Base-by-base conservation (phyloP, 2,113 vertebrate genomes). In the Crotalus viridis region DNA sequence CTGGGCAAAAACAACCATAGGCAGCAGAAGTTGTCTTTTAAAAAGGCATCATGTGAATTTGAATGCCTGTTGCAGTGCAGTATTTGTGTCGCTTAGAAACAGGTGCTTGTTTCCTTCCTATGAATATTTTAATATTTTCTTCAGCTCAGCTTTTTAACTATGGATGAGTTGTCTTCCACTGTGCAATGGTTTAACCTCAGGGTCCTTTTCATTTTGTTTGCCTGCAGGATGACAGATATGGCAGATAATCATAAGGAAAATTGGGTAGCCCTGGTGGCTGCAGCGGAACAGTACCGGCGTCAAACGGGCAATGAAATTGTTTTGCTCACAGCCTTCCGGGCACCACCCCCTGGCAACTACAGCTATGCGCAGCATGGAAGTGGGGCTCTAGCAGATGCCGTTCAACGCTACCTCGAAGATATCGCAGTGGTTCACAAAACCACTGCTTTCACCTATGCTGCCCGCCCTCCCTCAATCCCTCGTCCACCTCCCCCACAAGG, bases 371-470 rank as follows among this genome's bases (percentile, higher is more conserved):
- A 98, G 3, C 98, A 98, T 88, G 99, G 99, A 13, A 98, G 98
- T 0, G 98, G 98, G 0, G 97, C 98, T 3, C 97, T 99, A 94
- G 98, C 98, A 0, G 98, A 99, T 85, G 98, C 99, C 0, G 97
- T 98, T 0, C 98, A 98, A 15, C 97, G 98, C 93, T 99, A 99
- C 96, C 94, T 99, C 93, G 98, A 99, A 0, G 99, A 99, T 96
- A 99, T 99, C 5, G 98, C 98, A 1, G 98, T 98, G 94, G 98
- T 99, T 46, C 98, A 99, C 96, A 98, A 98, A 92, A 98, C 98
- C 0, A 98, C 98, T 0, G 95, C 98, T 33, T 97, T 98, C 0
- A 98, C 96, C 57, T 95, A 95, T 52, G 95, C 96, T 1, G 92
- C 33, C 98, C 98, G 0, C 97, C 97, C 87, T 97, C 97, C 13